Percentiles rank a stretch among this genome's conserved stretches.
phyloP scores from a whole-genome alignment of 2,113 vertebrate species.

The Apteryx mantelli region DNA sequence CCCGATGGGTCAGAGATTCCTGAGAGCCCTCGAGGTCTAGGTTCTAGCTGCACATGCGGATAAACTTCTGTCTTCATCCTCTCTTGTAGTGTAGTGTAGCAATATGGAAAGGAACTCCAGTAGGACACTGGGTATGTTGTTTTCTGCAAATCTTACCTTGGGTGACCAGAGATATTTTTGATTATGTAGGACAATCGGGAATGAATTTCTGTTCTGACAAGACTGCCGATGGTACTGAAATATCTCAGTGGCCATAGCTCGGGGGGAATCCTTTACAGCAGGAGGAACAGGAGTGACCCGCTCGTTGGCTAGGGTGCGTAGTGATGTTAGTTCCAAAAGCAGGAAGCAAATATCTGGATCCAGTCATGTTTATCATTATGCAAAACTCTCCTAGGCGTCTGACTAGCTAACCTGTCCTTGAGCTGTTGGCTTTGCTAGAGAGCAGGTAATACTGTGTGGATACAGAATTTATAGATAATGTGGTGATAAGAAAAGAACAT shows the following conservation, averaged over 20 bases:
- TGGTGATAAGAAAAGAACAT: not conserved
- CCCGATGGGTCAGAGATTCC: rapidly evolving
- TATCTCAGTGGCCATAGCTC: rapidly evolving
- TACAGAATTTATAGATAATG: not conserved
- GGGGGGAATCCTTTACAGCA: not conserved
- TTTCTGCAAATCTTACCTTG: not conserved
- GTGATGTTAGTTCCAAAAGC: not conserved
- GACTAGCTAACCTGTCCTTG: not conserved
- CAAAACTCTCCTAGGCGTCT: not conserved
- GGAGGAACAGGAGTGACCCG: not conserved
- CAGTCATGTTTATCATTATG: not conserved
- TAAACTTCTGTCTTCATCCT: not conserved
- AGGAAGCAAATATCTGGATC: not conserved
- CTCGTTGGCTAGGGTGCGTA: not conserved
- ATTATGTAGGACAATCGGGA: not conserved
- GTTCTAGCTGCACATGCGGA: rapidly evolving
- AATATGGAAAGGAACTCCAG: not conserved
- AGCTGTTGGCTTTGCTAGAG: not conserved
- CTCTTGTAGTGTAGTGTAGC: no score
- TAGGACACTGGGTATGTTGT: not conserved
- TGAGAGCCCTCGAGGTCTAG: not conserved
- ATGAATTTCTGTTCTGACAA: not conserved
- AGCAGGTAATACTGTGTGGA: not conserved
- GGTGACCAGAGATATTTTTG: not conserved
- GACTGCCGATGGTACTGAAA: not conserved